These are phyloP conservation scores for Rhipidura dahli DNA, from an alignment of 2,113 vertebrate species.

Conservation along the genomic window DNA sequence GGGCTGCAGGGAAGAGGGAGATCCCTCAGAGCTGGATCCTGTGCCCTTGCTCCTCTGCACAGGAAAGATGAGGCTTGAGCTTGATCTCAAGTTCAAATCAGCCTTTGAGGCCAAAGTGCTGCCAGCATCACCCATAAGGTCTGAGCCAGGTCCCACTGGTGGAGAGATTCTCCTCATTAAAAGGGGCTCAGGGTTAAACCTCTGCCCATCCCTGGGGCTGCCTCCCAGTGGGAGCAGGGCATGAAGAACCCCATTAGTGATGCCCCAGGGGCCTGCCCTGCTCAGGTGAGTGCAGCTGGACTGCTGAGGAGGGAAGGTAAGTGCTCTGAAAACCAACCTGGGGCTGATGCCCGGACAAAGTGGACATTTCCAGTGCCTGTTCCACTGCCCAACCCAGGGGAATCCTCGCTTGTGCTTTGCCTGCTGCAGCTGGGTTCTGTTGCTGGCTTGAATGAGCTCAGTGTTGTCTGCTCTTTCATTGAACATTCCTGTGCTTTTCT, in stretches of 20 bases:
- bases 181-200: background rate
- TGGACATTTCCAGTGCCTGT: background rate
- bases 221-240: background rate
- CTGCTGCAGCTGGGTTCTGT: slow-evolving; percentile 18
- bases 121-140: accelerated
- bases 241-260: background rate
- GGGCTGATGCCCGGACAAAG: background rate
- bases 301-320: background rate
- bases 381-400: slow-evolving; percentile 51
- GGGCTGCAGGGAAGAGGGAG: background rate
- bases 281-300: background rate
- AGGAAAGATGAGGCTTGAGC: background rate
- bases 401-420: background rate
- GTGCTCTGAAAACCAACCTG: background rate
- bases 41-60: background rate
- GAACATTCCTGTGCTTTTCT: slow-evolving; percentile 53
- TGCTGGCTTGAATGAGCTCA: slow-evolving; percentile 23
- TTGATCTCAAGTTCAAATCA: background rate
- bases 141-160: background rate
- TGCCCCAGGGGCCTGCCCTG: background rate
- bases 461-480: slow-evolving; percentile 36
- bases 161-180: background rate
- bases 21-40: background rate
- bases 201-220: background rate
- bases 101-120: background rate